Conservation (phyloP, 1,140 invertebrate genomes). For the Capitella teleta region DNA sequence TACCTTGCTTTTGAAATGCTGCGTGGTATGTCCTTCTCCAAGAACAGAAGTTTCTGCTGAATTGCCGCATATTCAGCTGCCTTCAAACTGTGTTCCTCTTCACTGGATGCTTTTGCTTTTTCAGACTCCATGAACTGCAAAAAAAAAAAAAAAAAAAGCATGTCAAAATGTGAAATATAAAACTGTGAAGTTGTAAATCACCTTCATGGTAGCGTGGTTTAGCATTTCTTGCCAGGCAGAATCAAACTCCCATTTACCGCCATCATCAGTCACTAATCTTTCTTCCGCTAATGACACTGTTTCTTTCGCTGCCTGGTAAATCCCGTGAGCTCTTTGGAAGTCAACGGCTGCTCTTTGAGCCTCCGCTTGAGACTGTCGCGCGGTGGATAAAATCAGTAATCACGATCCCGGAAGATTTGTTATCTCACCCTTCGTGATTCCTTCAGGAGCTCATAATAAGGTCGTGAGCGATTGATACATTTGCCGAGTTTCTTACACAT, state of each 20-base stretch:
- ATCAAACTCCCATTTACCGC: conserved; percentile 70
- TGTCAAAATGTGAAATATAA: conserved; percentile 5
- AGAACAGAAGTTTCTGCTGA: conserved; percentile 46
- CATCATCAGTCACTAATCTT: conserved; percentile 62
- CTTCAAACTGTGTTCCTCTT: conserved; percentile 66
- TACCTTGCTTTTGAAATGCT: conserved; percentile 58
- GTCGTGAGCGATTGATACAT: too few species aligned
- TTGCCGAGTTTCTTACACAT: too few species aligned
- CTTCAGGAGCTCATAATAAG: too few species aligned
- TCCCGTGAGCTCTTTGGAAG: conserved; percentile 69
- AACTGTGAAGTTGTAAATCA: conserved; percentile 31
- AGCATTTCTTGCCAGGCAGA: conserved; percentile 97
- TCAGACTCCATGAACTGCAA: conserved; percentile 83
- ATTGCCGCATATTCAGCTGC: conserved; percentile 42
- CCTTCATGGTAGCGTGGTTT: conserved; percentile 85
- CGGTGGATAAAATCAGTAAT: too few species aligned
- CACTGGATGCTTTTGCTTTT: conserved; percentile 70
- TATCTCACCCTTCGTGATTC: too few species aligned
- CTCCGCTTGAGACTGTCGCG: conserved; percentile 54
- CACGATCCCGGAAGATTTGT: too few species aligned
- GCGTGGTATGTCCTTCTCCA: conserved; percentile 63
- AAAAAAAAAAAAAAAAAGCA: conserved; percentile 6
- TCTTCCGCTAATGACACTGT: conserved; percentile 84
- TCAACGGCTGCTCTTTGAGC: conserved; percentile 80
- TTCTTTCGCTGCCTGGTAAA: conserved; percentile 83